Base-by-base conservation (phyloP, 2,888 invertebrate species). In the Thalpophila matura region DNA sequence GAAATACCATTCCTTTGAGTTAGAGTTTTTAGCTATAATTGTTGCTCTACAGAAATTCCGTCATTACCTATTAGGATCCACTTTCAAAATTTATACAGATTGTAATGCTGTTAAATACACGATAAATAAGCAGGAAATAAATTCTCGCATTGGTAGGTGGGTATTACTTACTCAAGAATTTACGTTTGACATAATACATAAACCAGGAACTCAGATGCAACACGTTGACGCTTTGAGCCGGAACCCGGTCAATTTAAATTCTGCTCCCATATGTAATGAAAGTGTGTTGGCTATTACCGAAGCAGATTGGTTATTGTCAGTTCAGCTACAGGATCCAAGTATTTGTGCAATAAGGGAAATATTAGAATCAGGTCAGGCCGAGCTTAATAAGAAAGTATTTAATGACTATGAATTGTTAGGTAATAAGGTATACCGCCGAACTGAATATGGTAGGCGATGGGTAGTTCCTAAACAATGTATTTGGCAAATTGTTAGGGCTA, bases 1-100 rank as follows among this genome's bases (percentile, higher is more conserved):
- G 14, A 50, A 54, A n/a, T 65, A 55, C 37, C 54, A 54, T 26
- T 64, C 64, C 4, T 64, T 50, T 31, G 64, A 64, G 33, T 26
- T 64, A 45, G 64, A 64, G 26, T 24, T 55, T 26, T 31, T 65
- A 12, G 43, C 37, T n/a, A n/a, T n/a, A n/a, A n/a, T n/a, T n/a
- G n/a, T n/a, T n/a, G n/a, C n/a, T 0, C 84, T 46, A 84, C 82
- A n/a, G 84, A 85, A 73, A 24, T 54, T 86, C 81, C 73, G 66
- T 76, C 5, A 82, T 81, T 63, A 69, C 84, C 42, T 49, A 14
- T 10, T 49, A 10, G 49, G 37, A 10, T 24, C 35, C 1, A 35
- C 14, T 16, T 49, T 49, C n/a, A 49, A 33, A 33, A 49, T 49
- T 37, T 14, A 24, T 16, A 77, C 80, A 3, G 77, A 74, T 27